These are phyloP conservation scores for Pentalonia nigronervosa DNA, from an alignment of 1,140 invertebrate species.

Conservation along the genomic window DNA sequence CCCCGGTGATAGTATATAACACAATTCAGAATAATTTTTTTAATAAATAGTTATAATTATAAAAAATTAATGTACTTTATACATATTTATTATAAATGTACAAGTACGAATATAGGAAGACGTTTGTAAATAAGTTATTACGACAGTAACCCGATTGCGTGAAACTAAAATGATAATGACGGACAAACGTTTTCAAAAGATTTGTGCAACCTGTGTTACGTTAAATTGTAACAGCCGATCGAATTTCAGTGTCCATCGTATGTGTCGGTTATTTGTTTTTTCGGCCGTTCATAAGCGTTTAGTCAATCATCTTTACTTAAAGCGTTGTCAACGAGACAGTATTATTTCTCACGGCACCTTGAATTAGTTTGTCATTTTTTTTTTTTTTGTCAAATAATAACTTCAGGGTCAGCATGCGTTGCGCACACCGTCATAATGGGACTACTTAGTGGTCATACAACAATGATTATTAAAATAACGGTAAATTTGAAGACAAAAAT, in stretches of 20 bases:
- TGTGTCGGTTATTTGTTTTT: background rate
- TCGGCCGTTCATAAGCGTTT: background rate
- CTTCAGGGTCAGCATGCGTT: background rate
- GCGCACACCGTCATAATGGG: background rate
- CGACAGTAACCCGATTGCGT: background rate
- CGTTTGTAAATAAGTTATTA: background rate
- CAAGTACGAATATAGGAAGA: background rate
- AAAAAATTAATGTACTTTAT: no score
- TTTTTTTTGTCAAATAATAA: background rate
- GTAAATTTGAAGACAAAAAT: background rate
- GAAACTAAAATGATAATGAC: background rate
- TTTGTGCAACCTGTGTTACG: background rate
- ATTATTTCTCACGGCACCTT: background rate
- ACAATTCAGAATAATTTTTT: no score
- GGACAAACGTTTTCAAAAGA: background rate
- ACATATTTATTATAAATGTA: background rate
- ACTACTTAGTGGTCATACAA: background rate
- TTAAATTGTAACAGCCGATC: background rate
- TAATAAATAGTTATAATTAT: no score
- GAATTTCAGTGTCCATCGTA: background rate
- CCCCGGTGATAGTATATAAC: no score
- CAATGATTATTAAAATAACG: background rate
- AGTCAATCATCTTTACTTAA: background rate
- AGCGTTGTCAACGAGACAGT: background rate
- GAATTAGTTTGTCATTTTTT: slow-evolving; percentile 4